A percentile compares a stretch with the other conserved stretches of the same genome.
These are phyloP conservation scores for Emydura subglobosa DNA, from an alignment of 2,113 vertebrate species.

Conservation along the genomic window DNA sequence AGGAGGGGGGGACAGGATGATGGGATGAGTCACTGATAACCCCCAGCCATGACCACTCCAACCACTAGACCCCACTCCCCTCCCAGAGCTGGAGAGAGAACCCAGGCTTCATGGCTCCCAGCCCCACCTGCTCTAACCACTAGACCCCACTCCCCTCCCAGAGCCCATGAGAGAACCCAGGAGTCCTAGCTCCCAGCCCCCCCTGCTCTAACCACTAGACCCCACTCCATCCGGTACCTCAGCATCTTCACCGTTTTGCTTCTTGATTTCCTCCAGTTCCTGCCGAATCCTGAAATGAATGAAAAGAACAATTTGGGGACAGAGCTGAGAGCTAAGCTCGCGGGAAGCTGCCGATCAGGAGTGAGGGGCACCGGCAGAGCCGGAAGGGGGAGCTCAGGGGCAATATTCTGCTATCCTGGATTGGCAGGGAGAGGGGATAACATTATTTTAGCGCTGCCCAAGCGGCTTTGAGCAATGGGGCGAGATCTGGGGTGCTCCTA, in stretches of 20 bases:
- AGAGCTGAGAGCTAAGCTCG: background rate
- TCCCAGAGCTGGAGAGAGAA: background rate
- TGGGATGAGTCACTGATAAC: background rate
- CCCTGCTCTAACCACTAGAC: too few relatives aligned
- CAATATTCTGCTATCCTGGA: background rate
- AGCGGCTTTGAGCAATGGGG: background rate
- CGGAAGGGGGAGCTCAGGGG: background rate
- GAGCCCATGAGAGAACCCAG: background rate
- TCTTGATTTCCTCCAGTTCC: conserved; percentile 33
- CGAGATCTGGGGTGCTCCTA: background rate
- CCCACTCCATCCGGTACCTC: background rate
- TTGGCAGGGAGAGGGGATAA: background rate
- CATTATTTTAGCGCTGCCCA: background rate
- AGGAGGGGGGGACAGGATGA: background rate
- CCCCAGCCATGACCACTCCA: accelerated
- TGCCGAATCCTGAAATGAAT: conserved; percentile 1
- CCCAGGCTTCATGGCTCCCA: background rate
- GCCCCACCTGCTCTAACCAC: too few relatives aligned
- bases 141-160: background rate
- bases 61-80: background rate
- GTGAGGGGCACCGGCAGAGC: background rate
- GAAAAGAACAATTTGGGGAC: background rate
- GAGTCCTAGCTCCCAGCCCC: background rate
- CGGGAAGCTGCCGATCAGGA: background rate
- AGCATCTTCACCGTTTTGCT: conserved; percentile 15